phyloP scores from a whole-genome alignment of 2,113 vertebrate genomes.

The Vimba vimba region DNA sequence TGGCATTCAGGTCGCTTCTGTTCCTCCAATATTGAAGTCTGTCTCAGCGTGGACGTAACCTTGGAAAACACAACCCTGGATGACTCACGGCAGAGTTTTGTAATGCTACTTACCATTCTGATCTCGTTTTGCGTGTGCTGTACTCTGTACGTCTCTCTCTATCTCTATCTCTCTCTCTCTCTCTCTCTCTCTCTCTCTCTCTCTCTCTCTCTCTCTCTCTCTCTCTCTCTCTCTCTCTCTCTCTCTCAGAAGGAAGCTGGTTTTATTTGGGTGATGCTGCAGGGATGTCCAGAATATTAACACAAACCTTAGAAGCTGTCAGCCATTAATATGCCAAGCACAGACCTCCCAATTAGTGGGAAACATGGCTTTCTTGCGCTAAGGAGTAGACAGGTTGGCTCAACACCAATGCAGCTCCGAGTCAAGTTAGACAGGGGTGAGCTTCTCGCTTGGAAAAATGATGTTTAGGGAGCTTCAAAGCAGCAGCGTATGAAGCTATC shows the following conservation, averaged over 20 bases:
- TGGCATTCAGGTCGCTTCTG: constrained; percentile 21
- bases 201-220: not conserved
- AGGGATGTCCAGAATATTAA: constrained; percentile 41
- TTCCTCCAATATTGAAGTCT: constrained; percentile 44
- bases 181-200: too few relatives aligned
- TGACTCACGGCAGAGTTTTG: not conserved
- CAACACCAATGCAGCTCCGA: constrained; percentile 35
- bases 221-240: not conserved
- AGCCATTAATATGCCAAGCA: constrained; percentile 43
- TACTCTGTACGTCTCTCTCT: not conserved
- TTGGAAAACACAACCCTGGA: constrained; percentile 15
- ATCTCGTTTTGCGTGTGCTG: not conserved
- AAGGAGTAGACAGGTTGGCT: constrained; percentile 36
- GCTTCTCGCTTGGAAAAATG: constrained; percentile 33
- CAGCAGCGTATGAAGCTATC: constrained; percentile 31
- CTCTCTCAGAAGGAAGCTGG: constrained; percentile 17
- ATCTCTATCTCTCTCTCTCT: too few relatives aligned
- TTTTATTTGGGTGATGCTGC: constrained; percentile 32
- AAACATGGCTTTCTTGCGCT: constrained; percentile 31
- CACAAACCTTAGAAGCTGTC: constrained; percentile 32
- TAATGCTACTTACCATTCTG: constrained; percentile 8
- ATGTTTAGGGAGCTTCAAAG: constrained; percentile 47
- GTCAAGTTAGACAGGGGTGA: constrained; percentile 15
- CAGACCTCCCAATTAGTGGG: constrained; percentile 41
- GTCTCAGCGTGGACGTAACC: constrained; percentile 9